Conservation (phyloP, 2,888 invertebrate genomes). For the Orthosia gothica region DNA sequence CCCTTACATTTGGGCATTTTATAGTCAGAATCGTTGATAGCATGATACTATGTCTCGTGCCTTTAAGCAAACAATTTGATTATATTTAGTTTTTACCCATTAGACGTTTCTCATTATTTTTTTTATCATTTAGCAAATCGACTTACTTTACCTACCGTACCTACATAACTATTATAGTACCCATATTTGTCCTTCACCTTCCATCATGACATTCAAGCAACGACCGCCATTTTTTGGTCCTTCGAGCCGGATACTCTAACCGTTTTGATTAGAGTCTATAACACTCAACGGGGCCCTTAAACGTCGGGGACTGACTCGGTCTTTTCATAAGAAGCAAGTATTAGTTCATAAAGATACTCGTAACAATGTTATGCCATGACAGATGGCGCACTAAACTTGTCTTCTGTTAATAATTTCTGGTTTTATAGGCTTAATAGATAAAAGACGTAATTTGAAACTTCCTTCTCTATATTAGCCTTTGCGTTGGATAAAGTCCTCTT, state of each 20-base stretch:
- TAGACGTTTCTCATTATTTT: background rate
- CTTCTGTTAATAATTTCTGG: constrained; percentile 68
- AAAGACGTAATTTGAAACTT: constrained; percentile 17
- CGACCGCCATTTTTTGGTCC: constrained; percentile 39
- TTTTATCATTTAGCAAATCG: too few relatives aligned
- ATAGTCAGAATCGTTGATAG: too few relatives aligned
- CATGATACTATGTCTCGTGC: too few relatives aligned
- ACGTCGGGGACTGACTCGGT: constrained; percentile 40
- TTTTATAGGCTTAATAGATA: constrained; percentile 69
- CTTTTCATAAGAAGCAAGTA: constrained; percentile 65
- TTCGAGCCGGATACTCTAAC: constrained; percentile 54
- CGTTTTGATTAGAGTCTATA: constrained; percentile 64
- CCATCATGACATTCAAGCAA: constrained; percentile 29
- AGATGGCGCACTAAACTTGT: constrained; percentile 67
- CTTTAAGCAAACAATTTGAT: too few relatives aligned
- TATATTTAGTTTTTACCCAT: background rate
- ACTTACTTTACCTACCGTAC: background rate
- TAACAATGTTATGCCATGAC: constrained; percentile 70
- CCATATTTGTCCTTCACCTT: constrained; percentile 10
- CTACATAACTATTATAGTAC: background rate
- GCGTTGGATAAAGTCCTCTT: too few relatives aligned
- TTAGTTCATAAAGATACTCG: constrained; percentile 68
- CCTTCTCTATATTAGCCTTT: background rate
- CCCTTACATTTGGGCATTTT: too few relatives aligned
- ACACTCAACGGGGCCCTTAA: constrained; percentile 53